Base-by-base conservation (phyloP, 2,888 invertebrate species). In the Tipula vernalis region DNA sequence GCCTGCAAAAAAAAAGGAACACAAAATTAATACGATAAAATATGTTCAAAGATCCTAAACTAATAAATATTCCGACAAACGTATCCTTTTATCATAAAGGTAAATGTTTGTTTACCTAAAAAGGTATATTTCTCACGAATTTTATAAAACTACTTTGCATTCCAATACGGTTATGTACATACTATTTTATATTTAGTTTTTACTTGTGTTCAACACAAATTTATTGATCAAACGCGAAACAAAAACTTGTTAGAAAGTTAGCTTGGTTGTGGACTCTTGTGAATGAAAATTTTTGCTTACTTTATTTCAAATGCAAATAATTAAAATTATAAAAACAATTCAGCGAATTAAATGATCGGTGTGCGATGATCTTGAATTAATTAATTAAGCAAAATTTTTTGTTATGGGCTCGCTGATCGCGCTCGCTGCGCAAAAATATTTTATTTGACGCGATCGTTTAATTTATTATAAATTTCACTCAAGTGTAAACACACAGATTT, bases 1-100 rank as follows among this genome's bases (percentile, higher is more conserved):
- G 95, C 95, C 96, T 97, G 93, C 39, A 94, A 94, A 87, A 87
- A 88, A 87, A 88, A 87, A 71, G 87, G 39, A 87, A 36, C 15
- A 85, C 44, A 87, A 84, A 87, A 84, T 84, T 51, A 15, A 39
- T 39, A 39, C 6, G 39, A 39, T 39, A 44, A 57, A 57, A 57
- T 4, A 57, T 5, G 15, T 71, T 71, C 3, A 28, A 71, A 2
- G 15, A 5, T 28, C 71, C 71, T 71, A 71, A 71, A 71, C 71
- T 28, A 71, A 71, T 71, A 71, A 71, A 71, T 71, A 6, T 71
- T 71, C 71, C 71, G 71, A 71, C 71, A 71, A 71, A 71, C 71
- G 12, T n/a, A 57, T 57, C 15, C 51, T 15, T 57, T 15, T 57
- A 57, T 57, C 15, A 51, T 51, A 10, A 10, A 44, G 10, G 10